Evolutionary conservation across 2,797 vertebrate species (phyloP).

Genomic region (Darevskia mixta): DNA sequence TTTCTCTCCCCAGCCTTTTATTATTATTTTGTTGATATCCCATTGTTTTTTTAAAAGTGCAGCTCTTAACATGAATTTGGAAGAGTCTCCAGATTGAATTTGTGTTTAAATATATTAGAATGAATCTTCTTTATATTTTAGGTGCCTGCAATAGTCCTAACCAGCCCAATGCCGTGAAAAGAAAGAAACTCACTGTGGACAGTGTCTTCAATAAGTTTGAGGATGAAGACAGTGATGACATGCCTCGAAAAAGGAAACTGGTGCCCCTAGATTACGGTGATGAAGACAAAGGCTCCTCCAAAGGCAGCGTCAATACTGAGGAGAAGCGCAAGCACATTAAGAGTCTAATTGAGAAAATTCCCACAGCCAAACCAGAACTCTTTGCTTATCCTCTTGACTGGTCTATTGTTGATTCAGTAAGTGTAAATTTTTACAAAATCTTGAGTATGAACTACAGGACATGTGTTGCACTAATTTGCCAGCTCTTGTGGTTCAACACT

Average conservation of each 20-base stretch:
- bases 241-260: slow-evolving; percentile 94
- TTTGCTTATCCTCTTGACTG: slow-evolving; percentile 98
- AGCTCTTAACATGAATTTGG: neutral
- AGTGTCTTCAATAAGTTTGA: slow-evolving; percentile 98
- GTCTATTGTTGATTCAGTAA: slow-evolving; percentile 88
- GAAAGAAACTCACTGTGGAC: slow-evolving; percentile 97
- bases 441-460: neutral
- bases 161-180: slow-evolving; percentile 91
- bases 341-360: slow-evolving; percentile 98
- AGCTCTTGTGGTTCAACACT: neutral
- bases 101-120: neutral
- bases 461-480: neutral
- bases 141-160: slow-evolving; percentile 93
- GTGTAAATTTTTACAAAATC: slow-evolving; percentile 52
- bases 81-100: neutral
- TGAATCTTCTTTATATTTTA: slow-evolving; percentile 64
- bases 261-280: slow-evolving; percentile 98
- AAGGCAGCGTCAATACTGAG: slow-evolving; percentile 92
- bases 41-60: neutral
- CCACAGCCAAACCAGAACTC: slow-evolving; percentile 96
- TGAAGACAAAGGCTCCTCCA: slow-evolving; percentile 92
- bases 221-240: slow-evolving; percentile 95
- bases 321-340: slow-evolving; percentile 99
- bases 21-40: neutral
- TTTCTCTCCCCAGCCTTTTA: neutral